A percentile compares a stretch with the other conserved stretches of the same genome.
phyloP scores from a whole-genome alignment of 2,888 invertebrate genomes.

The Drosophila acutilabella region DNA sequence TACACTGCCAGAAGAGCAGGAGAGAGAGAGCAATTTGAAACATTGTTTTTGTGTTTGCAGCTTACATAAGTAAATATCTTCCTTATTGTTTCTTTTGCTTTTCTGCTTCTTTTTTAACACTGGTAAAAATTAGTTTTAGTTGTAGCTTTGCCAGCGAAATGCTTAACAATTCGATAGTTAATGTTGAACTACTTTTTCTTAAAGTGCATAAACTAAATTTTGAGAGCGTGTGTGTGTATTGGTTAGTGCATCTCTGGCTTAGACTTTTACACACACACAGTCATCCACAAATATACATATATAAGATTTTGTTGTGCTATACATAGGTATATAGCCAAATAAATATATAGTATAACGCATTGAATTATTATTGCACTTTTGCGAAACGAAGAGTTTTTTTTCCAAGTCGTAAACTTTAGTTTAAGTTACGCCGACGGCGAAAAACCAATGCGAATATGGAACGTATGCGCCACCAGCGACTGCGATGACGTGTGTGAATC shows the following conservation, averaged over 20 bases:
- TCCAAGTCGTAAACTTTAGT: conserved; percentile 58
- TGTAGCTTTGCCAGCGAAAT: neutral
- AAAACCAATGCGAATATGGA: conserved; percentile 94
- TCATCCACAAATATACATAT: conserved; percentile 25
- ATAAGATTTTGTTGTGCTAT: conserved; percentile 39
- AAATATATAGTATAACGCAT: conserved; percentile 43
- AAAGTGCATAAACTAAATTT: neutral
- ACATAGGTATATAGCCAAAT: conserved; percentile 46
- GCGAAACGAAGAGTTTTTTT: conserved; percentile 40
- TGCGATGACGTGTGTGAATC: conserved; percentile 87
- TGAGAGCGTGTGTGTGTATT: too few species aligned
- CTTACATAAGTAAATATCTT: neutral
- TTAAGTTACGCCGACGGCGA: conserved; percentile 84
- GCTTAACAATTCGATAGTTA: neutral
- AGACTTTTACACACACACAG: neutral
- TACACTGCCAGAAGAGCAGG: too few species aligned
- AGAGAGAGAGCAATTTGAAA: too few species aligned
- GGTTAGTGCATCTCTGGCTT: neutral
- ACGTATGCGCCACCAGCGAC: conserved; percentile 93
- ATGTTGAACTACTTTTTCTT: neutral
- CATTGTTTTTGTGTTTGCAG: too few species aligned
- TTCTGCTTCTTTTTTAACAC: neutral
- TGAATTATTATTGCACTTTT: conserved; percentile 68
- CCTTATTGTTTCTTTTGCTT: neutral
- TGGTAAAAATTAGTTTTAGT: too few species aligned